phyloP scores from a whole-genome alignment of 2,113 vertebrate species.

The Oreochromis aureus region DNA sequence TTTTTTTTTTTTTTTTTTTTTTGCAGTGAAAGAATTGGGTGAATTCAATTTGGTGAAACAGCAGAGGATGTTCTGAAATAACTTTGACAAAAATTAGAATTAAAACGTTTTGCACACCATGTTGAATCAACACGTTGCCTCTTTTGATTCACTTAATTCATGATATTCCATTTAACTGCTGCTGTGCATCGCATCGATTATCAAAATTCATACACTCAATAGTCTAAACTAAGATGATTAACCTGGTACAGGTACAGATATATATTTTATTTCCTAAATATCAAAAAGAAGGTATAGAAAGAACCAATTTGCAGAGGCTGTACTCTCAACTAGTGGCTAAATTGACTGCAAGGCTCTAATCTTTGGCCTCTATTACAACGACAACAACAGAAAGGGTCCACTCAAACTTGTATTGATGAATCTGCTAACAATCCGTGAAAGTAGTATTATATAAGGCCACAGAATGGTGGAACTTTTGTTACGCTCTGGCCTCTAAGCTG shows the following conservation, averaged over 20 bases:
- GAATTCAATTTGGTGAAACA: not conserved
- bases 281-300: not conserved
- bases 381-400: not conserved
- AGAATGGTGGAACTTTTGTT: not conserved
- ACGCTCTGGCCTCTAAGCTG: slow-evolving; percentile 42
- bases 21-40: not conserved
- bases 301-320: not conserved
- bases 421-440: slow-evolving; percentile 13
- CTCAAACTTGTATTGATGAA: slow-evolving; percentile 49
- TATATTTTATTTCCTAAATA: not conserved
- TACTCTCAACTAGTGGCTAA: not conserved
- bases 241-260: not conserved
- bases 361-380: not conserved
- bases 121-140: not conserved
- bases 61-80: not conserved
- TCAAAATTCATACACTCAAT: not conserved
- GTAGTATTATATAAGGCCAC: not conserved
- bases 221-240: not conserved
- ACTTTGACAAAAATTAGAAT: not conserved
- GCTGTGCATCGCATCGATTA: rapidly evolving
- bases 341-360: slow-evolving; percentile 15
- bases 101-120: not conserved
- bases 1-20: rapidly evolving
- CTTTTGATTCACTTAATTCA: not conserved
- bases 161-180: not conserved